Evolutionary conservation across 64 coral and sea anemone genomes (phyloP), one percentile per base, ranked within the genome.

Genomic region (Montipora cactus): DNA sequence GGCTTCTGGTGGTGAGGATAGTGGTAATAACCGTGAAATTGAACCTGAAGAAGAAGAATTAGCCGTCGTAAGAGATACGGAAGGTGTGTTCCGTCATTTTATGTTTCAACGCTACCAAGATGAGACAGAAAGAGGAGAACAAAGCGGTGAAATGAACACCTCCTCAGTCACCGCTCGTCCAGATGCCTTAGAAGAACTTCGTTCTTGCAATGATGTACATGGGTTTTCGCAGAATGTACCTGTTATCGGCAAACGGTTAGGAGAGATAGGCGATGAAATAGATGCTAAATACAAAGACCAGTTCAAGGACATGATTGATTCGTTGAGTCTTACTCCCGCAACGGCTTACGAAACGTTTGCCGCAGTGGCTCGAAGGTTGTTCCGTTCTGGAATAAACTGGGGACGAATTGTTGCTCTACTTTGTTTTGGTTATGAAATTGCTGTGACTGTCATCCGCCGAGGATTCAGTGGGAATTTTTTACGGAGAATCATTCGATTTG

Each of bases 261-360:
- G 98, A 90, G 98, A 99, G 67, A 87, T 99, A 73, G 98, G 98
- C 62, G 98, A 99, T 88, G 95, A 99, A 89, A 99, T 99, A 55
- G 92, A 96, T 87, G 92, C 92, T 76, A 96, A 87, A 82, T 99
- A 99, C 64, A 96, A 95, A 67, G 98, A 99, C 20, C 95, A 99
- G 68, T 99, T 99, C 79, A 95, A 96, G 76, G 98, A 99, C 10
- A 99, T 99, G 98, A 99, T 99, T 13, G 95, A 95, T 52, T 89
- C 91, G 55, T 89, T 99, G 49, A 92, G 93, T 53, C 81, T 99
- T 14, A 96, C 92, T 16, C 89, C 98, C 6, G 92, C 92, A 3
- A 96, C 95, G 47, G 98, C 95, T 2, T 99, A 99, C 77, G 95
- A 96, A 59, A 96, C 98, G 11, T 99, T 99, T 28, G 95, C 98